These are phyloP conservation scores for Trichosurus vulpecula DNA, from an alignment of 2,797 vertebrate species.

Conservation along the genomic window DNA sequence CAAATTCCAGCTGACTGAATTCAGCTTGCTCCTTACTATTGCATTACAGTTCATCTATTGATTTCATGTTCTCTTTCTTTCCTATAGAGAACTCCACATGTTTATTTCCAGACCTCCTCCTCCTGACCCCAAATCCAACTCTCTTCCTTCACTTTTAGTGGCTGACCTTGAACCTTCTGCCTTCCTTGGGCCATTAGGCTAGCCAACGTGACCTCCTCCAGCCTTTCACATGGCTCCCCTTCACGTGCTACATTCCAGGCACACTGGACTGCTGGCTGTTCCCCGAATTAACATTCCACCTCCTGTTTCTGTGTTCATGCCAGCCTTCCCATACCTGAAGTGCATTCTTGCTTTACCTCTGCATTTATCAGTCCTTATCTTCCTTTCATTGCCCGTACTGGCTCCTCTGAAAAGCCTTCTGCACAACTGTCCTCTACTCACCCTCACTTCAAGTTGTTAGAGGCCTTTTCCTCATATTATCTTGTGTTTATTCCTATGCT, in stretches of 20 bases:
- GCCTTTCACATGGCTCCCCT: not conserved
- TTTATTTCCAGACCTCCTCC: not conserved
- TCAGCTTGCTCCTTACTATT: not conserved
- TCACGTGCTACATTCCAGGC: not conserved
- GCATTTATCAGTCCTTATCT: not conserved
- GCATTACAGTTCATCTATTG: not conserved
- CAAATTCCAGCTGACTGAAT: not conserved
- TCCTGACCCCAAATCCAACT: not conserved
- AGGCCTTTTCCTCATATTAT: not conserved
- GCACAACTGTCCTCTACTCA: not conserved
- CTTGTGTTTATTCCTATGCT: not conserved
- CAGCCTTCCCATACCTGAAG: not conserved
- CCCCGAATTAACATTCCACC: not conserved
- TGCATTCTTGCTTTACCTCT: not conserved
- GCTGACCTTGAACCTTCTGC: not conserved
- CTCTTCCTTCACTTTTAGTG: not conserved
- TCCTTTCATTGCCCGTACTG: not conserved
- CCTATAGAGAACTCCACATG: not conserved
- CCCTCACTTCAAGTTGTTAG: not conserved
- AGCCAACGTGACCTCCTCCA: not conserved
- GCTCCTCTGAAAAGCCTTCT: not conserved
- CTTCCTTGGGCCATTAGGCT: not conserved
- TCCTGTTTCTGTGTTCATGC: not conserved
- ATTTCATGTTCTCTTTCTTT: not conserved
- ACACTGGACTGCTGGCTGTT: not conserved